Evolutionary conservation across 2,113 vertebrate species (phyloP).

Genomic region (Donacobius atricapilla): DNA sequence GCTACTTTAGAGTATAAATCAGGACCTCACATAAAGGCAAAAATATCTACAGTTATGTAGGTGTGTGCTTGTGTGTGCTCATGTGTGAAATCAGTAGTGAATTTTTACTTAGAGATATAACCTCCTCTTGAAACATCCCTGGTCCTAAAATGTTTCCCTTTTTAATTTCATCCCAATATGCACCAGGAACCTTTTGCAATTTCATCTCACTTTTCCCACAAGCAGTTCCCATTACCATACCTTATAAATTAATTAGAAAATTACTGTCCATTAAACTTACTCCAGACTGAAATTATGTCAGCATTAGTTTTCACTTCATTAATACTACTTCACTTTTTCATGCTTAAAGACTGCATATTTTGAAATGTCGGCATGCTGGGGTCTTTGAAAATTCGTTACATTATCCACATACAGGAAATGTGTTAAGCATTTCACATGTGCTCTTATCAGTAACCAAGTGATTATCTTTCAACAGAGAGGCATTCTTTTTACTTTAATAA

Average conservation of each 20-base stretch:
- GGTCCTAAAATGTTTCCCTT: neutral
- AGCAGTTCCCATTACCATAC: neutral
- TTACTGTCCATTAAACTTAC: neutral
- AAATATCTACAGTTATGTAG: neutral
- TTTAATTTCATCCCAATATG: neutral
- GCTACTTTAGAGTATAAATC: neutral
- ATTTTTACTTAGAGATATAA: neutral
- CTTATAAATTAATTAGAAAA: neutral
- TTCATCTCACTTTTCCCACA: neutral
- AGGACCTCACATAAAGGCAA: neutral
- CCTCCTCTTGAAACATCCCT: neutral
- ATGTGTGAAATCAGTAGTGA: neutral
- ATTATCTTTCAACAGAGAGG: neutral
- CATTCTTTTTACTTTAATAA: neutral
- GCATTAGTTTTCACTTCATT: neutral
- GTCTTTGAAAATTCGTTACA: neutral
- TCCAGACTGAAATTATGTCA: neutral
- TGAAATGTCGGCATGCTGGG: neutral
- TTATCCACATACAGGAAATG: neutral
- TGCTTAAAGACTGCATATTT: neutral
- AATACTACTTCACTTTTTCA: neutral
- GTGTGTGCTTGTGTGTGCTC: neutral
- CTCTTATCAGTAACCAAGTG: too few species aligned
- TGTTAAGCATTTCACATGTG: too few species aligned
- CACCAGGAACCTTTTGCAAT: neutral